Conservation (phyloP, 2,888 invertebrate species). For the Drosophila atroscutellata region DNA sequence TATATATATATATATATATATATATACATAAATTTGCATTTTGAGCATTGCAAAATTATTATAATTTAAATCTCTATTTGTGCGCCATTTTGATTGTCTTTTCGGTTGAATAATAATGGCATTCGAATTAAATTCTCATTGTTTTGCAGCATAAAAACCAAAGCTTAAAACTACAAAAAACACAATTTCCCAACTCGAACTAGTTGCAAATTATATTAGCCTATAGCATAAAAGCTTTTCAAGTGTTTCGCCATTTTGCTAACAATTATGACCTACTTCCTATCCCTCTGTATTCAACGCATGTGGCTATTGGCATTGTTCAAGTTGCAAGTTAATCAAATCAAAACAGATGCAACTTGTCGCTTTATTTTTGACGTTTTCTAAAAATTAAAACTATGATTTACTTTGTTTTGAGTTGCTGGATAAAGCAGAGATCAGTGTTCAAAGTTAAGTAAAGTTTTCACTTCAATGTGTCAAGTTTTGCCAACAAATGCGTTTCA, state of each 20-base stretch:
- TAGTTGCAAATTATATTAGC: background rate
- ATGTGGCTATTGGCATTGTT: background rate
- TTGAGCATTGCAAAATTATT: background rate
- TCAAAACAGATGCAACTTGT: background rate
- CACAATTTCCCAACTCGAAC: background rate
- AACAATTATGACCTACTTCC: background rate
- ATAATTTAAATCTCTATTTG: slow-evolving; percentile 5
- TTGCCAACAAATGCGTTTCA: background rate
- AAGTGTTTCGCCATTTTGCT: background rate
- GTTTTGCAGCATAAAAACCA: background rate
- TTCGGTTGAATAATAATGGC: background rate
- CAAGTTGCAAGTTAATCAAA: background rate
- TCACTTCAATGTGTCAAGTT: background rate
- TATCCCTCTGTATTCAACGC: background rate
- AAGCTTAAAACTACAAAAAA: background rate
- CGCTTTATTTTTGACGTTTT: background rate
- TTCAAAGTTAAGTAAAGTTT: background rate
- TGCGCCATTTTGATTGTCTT: slow-evolving; percentile 1
- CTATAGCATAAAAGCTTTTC: background rate
- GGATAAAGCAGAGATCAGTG: background rate
- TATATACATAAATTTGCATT: background rate
- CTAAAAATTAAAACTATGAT: background rate
- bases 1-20: no score
- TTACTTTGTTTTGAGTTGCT: background rate
- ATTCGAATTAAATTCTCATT: background rate